A percentile compares a stretch with the other conserved stretches of the same genome.
Evolutionary conservation across 2,113 vertebrate species (phyloP).

Genomic region (Ia io): DNA sequence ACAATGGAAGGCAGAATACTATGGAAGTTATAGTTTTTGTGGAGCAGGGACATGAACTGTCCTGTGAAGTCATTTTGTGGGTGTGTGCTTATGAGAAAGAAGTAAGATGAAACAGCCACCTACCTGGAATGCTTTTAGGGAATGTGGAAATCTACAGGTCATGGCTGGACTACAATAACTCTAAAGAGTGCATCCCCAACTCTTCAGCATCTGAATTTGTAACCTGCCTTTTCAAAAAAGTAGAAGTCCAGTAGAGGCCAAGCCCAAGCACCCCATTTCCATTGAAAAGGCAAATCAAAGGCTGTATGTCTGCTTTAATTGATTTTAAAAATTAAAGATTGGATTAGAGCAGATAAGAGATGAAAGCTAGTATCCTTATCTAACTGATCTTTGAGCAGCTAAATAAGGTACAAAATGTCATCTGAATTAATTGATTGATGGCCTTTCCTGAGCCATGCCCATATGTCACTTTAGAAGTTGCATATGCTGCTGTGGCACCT

Average conservation of each 20-base stretch:
- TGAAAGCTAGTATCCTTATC: neutral
- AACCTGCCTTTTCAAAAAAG: neutral
- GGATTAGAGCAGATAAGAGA: neutral
- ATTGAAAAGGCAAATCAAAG: slow-evolving; percentile 7
- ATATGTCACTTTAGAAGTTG: neutral
- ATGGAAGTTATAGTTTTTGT: neutral
- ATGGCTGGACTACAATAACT: neutral
- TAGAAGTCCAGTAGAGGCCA: neutral
- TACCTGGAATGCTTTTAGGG: neutral
- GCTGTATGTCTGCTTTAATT: neutral
- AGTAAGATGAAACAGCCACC: neutral
- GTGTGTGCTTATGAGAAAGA: neutral
- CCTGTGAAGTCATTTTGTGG: neutral
- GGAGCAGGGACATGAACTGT: neutral
- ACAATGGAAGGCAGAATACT: neutral
- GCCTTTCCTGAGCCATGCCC: neutral
- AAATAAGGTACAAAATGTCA: neutral
- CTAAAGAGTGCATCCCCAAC: neutral
- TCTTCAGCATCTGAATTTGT: neutral
- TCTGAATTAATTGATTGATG: neutral
- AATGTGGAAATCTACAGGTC: neutral
- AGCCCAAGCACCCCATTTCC: neutral
- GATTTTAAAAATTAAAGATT: neutral
- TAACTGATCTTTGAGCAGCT: neutral
- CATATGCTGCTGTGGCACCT: neutral